Evolutionary conservation across 2,113 vertebrate genomes (phyloP).

Genomic region (Lanius ludovicianus): DNA sequence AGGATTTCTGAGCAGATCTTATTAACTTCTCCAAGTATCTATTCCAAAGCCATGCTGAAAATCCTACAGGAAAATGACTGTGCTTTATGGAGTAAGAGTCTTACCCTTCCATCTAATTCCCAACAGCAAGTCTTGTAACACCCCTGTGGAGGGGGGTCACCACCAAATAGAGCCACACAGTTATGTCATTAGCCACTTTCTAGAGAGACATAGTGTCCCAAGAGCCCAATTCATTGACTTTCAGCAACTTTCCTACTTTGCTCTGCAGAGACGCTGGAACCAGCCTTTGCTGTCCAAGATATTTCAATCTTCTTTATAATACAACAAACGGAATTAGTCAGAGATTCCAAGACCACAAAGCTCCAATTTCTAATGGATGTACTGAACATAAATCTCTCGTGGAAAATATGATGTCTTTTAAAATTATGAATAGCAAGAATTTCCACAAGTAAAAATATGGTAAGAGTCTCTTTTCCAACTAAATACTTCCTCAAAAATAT

Average conservation of each 20-base stretch:
- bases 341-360: neutral
- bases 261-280: neutral
- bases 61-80: neutral
- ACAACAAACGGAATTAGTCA: neutral
- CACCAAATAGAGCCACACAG: neutral
- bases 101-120: neutral
- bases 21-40: neutral
- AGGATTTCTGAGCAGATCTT: neutral
- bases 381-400: neutral
- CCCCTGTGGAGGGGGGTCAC: neutral
- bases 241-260: neutral
- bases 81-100: neutral
- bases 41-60: neutral
- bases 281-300: neutral
- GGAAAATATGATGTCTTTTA: neutral
- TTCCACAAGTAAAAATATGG: neutral
- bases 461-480: neutral
- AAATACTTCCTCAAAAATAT: neutral
- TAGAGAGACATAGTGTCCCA: neutral
- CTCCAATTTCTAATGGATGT: neutral
- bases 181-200: neutral
- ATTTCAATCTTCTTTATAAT: neutral
- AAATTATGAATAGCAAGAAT: neutral
- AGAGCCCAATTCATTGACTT: neutral
- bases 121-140: neutral